phyloP scores from a whole-genome alignment of 2,797 vertebrate species.

The Echiichthys vipera region DNA sequence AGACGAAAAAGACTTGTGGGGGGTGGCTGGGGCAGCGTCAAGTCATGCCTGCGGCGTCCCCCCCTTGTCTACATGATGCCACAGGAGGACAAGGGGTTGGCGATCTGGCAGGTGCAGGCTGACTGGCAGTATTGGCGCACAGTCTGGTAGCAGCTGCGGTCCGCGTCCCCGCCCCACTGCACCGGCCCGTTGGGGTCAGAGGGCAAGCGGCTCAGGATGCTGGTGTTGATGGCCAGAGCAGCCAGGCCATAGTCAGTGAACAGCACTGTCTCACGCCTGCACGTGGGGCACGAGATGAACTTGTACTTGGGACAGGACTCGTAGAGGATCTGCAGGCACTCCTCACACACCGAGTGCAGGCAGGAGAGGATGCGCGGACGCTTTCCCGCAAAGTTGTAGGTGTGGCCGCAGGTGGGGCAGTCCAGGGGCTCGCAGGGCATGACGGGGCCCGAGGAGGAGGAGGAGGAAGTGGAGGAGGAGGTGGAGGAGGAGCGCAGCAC shows the following conservation, averaged over 20 bases:
- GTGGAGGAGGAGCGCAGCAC: slow-evolving; percentile 90
- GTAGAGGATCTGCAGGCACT: slow-evolving; percentile 98
- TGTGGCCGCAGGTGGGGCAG: slow-evolving; percentile 97
- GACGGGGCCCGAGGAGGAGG: slow-evolving; percentile 82
- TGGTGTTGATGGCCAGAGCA: slow-evolving; percentile 97
- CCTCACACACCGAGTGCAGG: slow-evolving; percentile 98
- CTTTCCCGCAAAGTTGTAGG: slow-evolving; percentile 96
- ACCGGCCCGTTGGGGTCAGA: slow-evolving; percentile 90
- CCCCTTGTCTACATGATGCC: slow-evolving; percentile 94
- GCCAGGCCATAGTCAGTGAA: slow-evolving; percentile 99
- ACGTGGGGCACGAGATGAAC: slow-evolving; percentile 99
- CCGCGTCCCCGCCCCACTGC: slow-evolving; percentile 95
- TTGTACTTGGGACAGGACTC: slow-evolving; percentile 99
- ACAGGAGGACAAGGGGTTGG: slow-evolving; percentile 96
- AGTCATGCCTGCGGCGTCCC: slow-evolving; percentile 62
- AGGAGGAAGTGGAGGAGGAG: slow-evolving; percentile 80
- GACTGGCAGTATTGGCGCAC: slow-evolving; percentile 99
- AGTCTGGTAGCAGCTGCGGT: slow-evolving; percentile 99
- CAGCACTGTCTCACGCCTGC: slow-evolving; percentile 96
- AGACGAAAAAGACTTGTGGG: slow-evolving; percentile 60
- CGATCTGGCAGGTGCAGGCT: slow-evolving; percentile 96
- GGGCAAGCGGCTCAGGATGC: slow-evolving; percentile 96
- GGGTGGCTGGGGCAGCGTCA: slow-evolving; percentile 32
- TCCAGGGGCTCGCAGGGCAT: slow-evolving; percentile 95
- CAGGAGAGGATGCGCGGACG: slow-evolving; percentile 97